These are phyloP conservation scores for Malachius bipustulatus DNA, from an alignment of 2,888 invertebrate genomes.

Conservation along the genomic window DNA sequence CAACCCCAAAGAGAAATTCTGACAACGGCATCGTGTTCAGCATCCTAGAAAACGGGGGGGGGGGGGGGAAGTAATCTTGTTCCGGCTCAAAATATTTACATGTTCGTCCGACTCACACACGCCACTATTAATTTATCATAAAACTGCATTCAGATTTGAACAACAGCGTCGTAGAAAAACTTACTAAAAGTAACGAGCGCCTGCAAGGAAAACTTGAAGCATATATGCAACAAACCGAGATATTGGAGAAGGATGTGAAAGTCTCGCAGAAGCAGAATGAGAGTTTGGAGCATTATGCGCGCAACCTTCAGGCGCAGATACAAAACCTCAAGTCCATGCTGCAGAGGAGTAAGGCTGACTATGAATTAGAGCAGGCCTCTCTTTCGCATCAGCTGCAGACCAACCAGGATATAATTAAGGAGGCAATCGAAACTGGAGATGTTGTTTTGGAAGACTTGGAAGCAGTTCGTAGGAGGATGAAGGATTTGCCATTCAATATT, in stretches of 20 bases:
- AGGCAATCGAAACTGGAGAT: constrained; percentile 26
- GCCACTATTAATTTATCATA: too few species aligned
- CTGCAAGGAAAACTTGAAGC: constrained; percentile 24
- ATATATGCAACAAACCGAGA: constrained; percentile 22
- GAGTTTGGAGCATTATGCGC: constrained; percentile 25
- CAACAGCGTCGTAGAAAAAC: constrained; percentile 16
- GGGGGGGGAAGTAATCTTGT: too few species aligned
- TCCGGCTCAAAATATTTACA: too few species aligned
- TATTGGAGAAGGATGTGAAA: constrained; percentile 26
- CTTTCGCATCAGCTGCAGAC: constrained; percentile 22
- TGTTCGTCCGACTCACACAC: too few species aligned
- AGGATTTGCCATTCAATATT: constrained; percentile 17
- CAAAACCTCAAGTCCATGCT: constrained; percentile 26
- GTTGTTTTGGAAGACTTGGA: constrained; percentile 27
- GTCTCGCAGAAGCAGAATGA: constrained; percentile 25
- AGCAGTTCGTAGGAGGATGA: constrained; percentile 22
- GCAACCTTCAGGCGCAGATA: constrained; percentile 21
- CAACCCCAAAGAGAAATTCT: too few species aligned
- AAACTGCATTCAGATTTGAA: background rate
- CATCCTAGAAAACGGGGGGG: too few species aligned
- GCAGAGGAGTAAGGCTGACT: constrained; percentile 24
- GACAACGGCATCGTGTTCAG: too few species aligned
- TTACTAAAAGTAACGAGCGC: constrained; percentile 28
- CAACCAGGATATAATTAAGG: constrained; percentile 23
- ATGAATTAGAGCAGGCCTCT: constrained; percentile 26